A percentile compares a stretch with the other conserved stretches of the same genome.
Conservation (phyloP, 2,888 invertebrate species). For the Brachylomia viminalis region DNA sequence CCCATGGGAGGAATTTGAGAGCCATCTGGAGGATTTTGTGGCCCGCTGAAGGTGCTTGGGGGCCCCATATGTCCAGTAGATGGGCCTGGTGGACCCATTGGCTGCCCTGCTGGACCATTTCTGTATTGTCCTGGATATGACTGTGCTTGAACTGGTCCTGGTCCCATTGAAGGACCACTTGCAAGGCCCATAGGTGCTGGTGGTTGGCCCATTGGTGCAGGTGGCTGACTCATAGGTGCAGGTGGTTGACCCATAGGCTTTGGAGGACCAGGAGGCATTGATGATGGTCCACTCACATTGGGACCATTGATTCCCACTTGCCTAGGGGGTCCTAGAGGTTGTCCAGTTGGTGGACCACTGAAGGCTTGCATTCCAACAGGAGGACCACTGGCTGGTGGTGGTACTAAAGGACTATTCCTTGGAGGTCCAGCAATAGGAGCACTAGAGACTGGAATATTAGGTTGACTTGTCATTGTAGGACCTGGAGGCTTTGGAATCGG, state of each 20-base stretch:
- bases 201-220: constrained; percentile 53
- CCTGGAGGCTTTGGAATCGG: constrained; percentile 68
- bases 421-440: constrained; percentile 71
- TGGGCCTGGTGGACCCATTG: constrained; percentile 59
- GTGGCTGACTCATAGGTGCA: constrained; percentile 52
- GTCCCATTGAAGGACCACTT: constrained; percentile 40
- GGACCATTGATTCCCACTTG: constrained; percentile 75
- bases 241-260: constrained; percentile 58
- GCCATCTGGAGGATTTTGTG: constrained; percentile 57
- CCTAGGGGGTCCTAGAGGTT: constrained; percentile 63
- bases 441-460: constrained; percentile 74
- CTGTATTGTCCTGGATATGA: constrained; percentile 71
- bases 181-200: constrained; percentile 52
- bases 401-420: constrained; percentile 78
- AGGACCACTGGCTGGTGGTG: constrained; percentile 70
- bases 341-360: constrained; percentile 66
- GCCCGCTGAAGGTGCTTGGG: constrained; percentile 49
- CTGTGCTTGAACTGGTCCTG: constrained; percentile 56
- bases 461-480: constrained; percentile 71
- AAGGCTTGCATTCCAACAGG: constrained; percentile 54
- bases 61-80: constrained; percentile 56
- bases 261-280: constrained; percentile 59
- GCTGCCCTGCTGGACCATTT: constrained; percentile 72
- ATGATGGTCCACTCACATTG: constrained; percentile 51
- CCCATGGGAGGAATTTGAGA: constrained; percentile 65